Evolutionary conservation across 2,888 invertebrate genomes (phyloP).

Genomic region (Calephelis perditalis): DNA sequence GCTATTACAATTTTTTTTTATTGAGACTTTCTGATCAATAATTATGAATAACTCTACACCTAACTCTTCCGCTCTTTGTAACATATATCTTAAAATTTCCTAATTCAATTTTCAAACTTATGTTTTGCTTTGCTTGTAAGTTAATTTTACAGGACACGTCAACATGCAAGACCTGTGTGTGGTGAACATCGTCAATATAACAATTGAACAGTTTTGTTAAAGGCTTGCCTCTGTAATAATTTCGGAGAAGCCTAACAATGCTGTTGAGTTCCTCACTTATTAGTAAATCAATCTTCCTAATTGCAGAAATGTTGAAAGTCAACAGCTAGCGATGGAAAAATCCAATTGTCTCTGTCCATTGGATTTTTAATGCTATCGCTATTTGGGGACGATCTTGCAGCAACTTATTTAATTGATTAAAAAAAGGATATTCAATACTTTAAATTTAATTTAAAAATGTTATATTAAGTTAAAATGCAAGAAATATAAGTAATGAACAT

Average conservation of each 20-base stretch:
- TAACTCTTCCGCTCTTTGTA: too few relatives aligned
- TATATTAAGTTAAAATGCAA: too few relatives aligned
- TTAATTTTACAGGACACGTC: constrained; percentile 17
- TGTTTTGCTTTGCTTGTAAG: constrained; percentile 9
- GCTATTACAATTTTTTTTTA: too few relatives aligned
- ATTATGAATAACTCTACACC: too few relatives aligned
- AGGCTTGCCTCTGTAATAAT: constrained; percentile 55
- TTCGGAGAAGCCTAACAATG: constrained; percentile 57
- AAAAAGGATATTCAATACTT: too few relatives aligned
- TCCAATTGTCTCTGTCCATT: constrained; percentile 68
- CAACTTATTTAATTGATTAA: constrained; percentile 32
- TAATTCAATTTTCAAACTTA: neutral
- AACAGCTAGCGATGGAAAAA: constrained; percentile 69
- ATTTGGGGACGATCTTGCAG: constrained; percentile 64
- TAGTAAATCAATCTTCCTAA: constrained; percentile 26
- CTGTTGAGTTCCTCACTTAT: constrained; percentile 44
- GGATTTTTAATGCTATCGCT: constrained; percentile 71
- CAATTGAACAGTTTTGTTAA: constrained; percentile 48
- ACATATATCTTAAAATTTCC: neutral
- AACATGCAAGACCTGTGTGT: constrained; percentile 14
- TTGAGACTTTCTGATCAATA: too few relatives aligned
- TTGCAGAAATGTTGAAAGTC: constrained; percentile 46
- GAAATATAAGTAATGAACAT: too few relatives aligned
- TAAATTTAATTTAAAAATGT: too few relatives aligned
- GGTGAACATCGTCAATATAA: constrained; percentile 16